Evolutionary conservation across 2,113 vertebrate species (phyloP).

Genomic region (Anolis carolinensis): DNA sequence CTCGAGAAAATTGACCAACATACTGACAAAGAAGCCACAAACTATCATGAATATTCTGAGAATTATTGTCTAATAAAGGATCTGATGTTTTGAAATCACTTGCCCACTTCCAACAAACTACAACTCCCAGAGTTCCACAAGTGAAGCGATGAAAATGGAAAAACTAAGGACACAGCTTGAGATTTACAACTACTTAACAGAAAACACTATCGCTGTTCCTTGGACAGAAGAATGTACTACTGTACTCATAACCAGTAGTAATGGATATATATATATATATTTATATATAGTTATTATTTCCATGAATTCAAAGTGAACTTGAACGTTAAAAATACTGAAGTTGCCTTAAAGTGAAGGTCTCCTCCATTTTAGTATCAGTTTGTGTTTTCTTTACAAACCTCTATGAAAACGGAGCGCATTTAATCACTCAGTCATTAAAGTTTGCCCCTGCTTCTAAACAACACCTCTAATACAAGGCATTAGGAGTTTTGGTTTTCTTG

Average conservation of each 20-base stretch:
- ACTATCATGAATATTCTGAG: too few relatives aligned
- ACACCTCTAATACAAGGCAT: slow-evolving; percentile 55
- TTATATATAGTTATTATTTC: not conserved
- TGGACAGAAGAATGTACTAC: not conserved
- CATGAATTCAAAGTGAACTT: not conserved
- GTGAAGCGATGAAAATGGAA: not conserved
- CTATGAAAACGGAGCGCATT: slow-evolving; percentile 65
- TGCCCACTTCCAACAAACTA: not conserved
- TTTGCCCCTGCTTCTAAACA: slow-evolving; percentile 59
- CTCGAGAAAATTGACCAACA: too few relatives aligned
- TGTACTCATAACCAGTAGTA: not conserved
- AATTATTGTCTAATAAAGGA: not conserved
- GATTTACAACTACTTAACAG: not conserved
- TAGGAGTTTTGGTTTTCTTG: not conserved
- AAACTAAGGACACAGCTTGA: not conserved
- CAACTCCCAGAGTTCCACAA: not conserved
- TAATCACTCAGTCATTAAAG: slow-evolving; percentile 63
- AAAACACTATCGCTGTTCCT: not conserved
- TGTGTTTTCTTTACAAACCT: slow-evolving; percentile 65
- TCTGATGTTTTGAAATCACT: not conserved
- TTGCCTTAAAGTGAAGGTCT: slow-evolving; percentile 23
- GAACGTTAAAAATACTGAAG: not conserved
- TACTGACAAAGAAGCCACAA: too few relatives aligned
- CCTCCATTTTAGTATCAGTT: slow-evolving; percentile 58
- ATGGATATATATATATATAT: not conserved